Conservation (phyloP, 2,888 invertebrate genomes). For the Dioctria linearis region DNA sequence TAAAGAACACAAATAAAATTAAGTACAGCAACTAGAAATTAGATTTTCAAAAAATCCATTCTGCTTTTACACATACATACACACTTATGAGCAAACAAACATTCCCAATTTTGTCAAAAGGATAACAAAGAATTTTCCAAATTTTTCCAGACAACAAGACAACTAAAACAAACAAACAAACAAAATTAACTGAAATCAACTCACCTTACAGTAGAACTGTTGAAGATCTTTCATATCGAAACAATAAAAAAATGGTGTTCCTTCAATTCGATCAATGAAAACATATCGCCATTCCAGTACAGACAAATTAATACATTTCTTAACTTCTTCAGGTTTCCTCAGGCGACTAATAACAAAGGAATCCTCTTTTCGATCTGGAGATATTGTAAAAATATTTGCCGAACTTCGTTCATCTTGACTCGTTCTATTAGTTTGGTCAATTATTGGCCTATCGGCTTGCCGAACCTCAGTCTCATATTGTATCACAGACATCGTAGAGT, state of each 20-base stretch:
- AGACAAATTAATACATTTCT: constrained; percentile 25
- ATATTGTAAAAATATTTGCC: constrained; percentile 13
- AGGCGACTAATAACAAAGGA: constrained; percentile 19
- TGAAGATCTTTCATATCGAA: constrained; percentile 50
- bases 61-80: too few species aligned
- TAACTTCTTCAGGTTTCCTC: constrained; percentile 16
- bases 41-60: too few species aligned
- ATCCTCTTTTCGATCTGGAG: constrained; percentile 27
- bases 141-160: background rate
- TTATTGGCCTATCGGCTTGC: constrained; percentile 19
- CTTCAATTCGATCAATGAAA: constrained; percentile 32
- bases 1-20: too few species aligned
- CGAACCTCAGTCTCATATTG: constrained; percentile 39
- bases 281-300: constrained; percentile 33
- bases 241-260: constrained; percentile 48
- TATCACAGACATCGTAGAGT: constrained; percentile 39
- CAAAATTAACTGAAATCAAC: background rate
- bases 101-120: too few species aligned
- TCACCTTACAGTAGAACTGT: constrained; percentile 53
- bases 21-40: too few species aligned
- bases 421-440: background rate
- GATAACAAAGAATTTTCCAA: too few species aligned
- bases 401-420: background rate
- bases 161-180: background rate
- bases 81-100: constrained; percentile 12